Evolutionary conservation across 2,797 vertebrate genomes (phyloP).

Genomic region (Fistularia tabacaria): DNA sequence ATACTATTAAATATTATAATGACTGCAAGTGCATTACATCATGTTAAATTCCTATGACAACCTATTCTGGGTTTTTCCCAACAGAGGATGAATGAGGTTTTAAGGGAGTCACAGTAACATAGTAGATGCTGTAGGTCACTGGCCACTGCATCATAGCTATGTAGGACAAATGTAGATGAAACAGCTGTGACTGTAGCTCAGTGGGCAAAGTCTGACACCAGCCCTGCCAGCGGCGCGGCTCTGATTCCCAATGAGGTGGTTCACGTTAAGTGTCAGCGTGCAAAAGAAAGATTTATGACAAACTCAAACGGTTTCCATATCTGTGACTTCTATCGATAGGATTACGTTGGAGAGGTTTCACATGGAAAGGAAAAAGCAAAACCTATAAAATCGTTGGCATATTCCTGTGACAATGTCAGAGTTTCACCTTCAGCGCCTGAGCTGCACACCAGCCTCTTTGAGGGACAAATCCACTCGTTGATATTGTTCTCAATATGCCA

Average conservation of each 20-base stretch:
- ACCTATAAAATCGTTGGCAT: too few species aligned
- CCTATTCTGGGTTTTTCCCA: slow-evolving; percentile 83
- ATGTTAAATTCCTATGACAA: slow-evolving; percentile 92
- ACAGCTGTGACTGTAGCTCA: slow-evolving; percentile 50
- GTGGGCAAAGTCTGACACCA: slow-evolving; percentile 39
- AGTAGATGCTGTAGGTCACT: slow-evolving; percentile 44
- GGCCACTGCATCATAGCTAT: slow-evolving; percentile 39
- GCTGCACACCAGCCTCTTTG: slow-evolving; percentile 18
- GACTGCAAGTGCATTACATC: slow-evolving; percentile 64
- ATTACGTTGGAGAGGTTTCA: slow-evolving; percentile 17
- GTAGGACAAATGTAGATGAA: slow-evolving; percentile 61
- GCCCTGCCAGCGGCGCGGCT: slow-evolving; percentile 36
- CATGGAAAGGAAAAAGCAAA: not conserved
- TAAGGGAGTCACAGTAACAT: slow-evolving; percentile 20
- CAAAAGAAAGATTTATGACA: slow-evolving; percentile 24
- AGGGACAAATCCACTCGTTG: slow-evolving; percentile 29
- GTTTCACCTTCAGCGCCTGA: slow-evolving; percentile 8
- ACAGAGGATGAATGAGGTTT: slow-evolving; percentile 58
- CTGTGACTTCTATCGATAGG: slow-evolving; percentile 2
- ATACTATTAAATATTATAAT: slow-evolving; percentile 54
- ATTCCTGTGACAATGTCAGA: slow-evolving; percentile 26
- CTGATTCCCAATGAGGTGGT: slow-evolving; percentile 48
- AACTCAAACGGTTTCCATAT: slow-evolving; percentile 15
- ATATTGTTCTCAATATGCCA: slow-evolving; percentile 53
- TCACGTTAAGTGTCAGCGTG: slow-evolving; percentile 32